Percentiles rank a stretch among this genome's conserved stretches.
phyloP scores from a whole-genome alignment of 2,113 vertebrate genomes.

The Corythoichthys haematopterus region DNA sequence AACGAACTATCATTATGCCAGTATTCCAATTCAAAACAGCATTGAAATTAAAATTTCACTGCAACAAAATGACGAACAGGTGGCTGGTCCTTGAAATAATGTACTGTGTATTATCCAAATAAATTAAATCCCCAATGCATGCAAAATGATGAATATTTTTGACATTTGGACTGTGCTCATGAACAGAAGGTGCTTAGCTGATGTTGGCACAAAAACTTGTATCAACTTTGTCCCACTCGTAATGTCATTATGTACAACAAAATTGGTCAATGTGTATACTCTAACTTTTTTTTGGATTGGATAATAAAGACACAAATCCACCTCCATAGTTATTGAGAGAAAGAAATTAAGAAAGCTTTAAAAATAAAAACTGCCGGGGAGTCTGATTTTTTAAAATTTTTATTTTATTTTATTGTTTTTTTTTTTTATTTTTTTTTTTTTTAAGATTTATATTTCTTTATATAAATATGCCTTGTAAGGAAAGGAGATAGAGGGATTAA shows the following conservation, averaged over 20 bases:
- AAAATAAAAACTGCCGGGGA: no score
- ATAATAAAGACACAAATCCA: no score
- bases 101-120: not conserved
- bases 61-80: not conserved
- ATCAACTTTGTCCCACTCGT: not conserved
- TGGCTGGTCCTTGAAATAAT: not conserved
- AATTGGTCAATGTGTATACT: not conserved
- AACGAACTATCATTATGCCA: not conserved
- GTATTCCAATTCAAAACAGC: not conserved
- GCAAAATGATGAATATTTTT: not conserved
- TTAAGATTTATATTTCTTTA: no score
- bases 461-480: no score
- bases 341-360: no score
- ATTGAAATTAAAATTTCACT: not conserved
- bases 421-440: no score
- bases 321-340: no score
- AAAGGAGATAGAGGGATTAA: no score
- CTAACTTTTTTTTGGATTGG: no score
- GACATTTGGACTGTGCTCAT: not conserved
- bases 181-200: not conserved
- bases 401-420: no score
- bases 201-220: not conserved
- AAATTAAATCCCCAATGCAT: not conserved
- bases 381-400: no score
- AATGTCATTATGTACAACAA: not conserved